Evolutionary conservation across 2,797 vertebrate genomes (phyloP), one percentile per base, ranked within the genome.

Genomic region (Macropodus opercularis): DNA sequence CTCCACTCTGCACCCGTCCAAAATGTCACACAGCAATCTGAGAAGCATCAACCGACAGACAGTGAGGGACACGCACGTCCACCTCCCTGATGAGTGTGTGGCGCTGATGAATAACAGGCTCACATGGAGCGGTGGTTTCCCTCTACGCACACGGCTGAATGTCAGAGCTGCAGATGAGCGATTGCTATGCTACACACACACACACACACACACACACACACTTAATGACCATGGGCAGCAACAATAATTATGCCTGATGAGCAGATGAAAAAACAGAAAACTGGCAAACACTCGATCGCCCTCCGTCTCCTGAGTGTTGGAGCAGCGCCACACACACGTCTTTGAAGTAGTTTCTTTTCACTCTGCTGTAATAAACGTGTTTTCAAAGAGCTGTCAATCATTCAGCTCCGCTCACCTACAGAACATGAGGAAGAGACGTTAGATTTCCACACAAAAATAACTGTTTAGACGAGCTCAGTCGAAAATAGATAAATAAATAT

Each of bases 311-410:
- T 14, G n/a, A n/a, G n/a, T n/a, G n/a, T n/a, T n/a, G n/a, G n/a
- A n/a, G n/a, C n/a, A n/a, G n/a, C n/a, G n/a, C 35, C 59, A 27
- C 46, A 61, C 42, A 42, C 48, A 48, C 47, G 36, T 41, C 61
- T 85, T 81, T 81, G 79, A 85, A 84, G 83, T 59, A 57, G 63
- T 80, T 85, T 83, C 68, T 72, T 75, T 80, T 72, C 82, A 69
- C 67, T 73, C 72, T 69, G 69, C 74, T 83, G 61, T 85, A 71
- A 78, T 84, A 83, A 83, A 40, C 55, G 56, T 55, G 59, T 77
- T 77, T 83, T 79, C 66, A 82, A 72, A 76, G 80, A 64, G 77
- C 77, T 80, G 82, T 76, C 82, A 82, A 63, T 86, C 83, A 83
- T 2, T 0, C 62, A 14, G 58, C 38, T 0, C 38, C 3, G 35